Base-by-base conservation (phyloP, 2,888 invertebrate genomes). In the Noctuana brunneofusca region DNA sequence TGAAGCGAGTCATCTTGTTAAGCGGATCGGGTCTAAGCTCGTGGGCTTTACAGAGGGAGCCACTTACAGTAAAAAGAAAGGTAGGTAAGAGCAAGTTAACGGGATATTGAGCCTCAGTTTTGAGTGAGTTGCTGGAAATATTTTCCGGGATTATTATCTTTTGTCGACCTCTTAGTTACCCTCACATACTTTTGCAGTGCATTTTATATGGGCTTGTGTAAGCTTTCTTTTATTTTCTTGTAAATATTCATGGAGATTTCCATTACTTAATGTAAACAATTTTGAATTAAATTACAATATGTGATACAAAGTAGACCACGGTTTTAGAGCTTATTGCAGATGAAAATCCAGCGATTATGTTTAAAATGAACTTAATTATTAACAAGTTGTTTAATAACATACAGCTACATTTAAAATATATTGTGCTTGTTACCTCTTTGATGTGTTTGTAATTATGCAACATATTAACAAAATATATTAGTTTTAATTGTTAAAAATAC, bases 1-100 rank as follows among this genome's bases (percentile, higher is more conserved):
- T 98, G 81, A 96, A 96, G 88, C 95, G 97, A 71, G 96, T 96
- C 72, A 95, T 97, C 76, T 92, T 98, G 79, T 93, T 97, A 82
- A 97, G 97, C 80, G 97, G 98, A 64, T 97, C 97, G 64, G 97
- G 97, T 22, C 92, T 97, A 69, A 97, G 97, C 76, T 97, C 97
- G 35, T 98, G 97, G 97, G 97, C 97, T 66, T 93, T 97, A 75
- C 96, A 97, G 86, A 94, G 95, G 72, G 96, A 96, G 80, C 96
- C 97, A 30, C 92, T 97, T 56, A 93, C 94, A 74, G 95, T 96
- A 75, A 97, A 96, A 87, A 93, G 95, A 79, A 93, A 93, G 82
- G 92, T 90, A 69, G 65, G 68, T 63, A 64, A 58, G 50, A 60
- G 59, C 64, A 64, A 67, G 66, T 70, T 70, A 68, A 71, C 67